phyloP scores from a whole-genome alignment of 2,113 vertebrate species.

The Odocoileus virginianus region DNA sequence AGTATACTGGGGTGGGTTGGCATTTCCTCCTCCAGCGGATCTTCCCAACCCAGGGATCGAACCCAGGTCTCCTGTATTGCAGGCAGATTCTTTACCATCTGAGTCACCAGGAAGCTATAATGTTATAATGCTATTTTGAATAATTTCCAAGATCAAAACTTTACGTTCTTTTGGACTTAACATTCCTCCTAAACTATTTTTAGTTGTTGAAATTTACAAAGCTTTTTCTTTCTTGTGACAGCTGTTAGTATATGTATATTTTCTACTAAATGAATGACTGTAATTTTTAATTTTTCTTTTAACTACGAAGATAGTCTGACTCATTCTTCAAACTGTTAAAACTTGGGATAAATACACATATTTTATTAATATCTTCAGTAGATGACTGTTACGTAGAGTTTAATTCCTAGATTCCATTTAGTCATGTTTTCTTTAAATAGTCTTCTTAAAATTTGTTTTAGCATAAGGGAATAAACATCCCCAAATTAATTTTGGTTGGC shows the following conservation, averaged over 20 bases:
- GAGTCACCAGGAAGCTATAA: background rate
- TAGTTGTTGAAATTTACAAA: background rate
- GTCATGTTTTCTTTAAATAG: constrained; percentile 32
- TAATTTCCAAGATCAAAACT: constrained; percentile 6
- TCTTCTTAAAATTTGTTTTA: constrained; percentile 44
- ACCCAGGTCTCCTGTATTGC: background rate
- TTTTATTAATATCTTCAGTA: constrained; percentile 15
- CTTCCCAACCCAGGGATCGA: background rate
- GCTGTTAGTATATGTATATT: background rate
- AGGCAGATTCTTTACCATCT: background rate
- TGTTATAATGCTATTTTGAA: constrained; percentile 9
- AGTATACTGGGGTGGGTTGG: background rate
- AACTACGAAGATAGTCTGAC: background rate
- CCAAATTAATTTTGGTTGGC: constrained; percentile 44
- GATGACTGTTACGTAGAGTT: background rate
- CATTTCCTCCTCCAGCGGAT: background rate
- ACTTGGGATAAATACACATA: background rate
- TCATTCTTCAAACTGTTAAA: constrained; percentile 7
- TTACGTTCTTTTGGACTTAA: background rate
- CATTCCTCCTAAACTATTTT: background rate
- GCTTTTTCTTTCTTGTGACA: background rate
- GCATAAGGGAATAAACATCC: background rate
- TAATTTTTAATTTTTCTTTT: background rate
- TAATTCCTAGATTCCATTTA: constrained; percentile 44
- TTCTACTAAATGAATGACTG: constrained; percentile 3